Evolutionary conservation across 2,113 vertebrate genomes (phyloP), one percentile per base, ranked within the genome.

Genomic region (Rattus rattus): DNA sequence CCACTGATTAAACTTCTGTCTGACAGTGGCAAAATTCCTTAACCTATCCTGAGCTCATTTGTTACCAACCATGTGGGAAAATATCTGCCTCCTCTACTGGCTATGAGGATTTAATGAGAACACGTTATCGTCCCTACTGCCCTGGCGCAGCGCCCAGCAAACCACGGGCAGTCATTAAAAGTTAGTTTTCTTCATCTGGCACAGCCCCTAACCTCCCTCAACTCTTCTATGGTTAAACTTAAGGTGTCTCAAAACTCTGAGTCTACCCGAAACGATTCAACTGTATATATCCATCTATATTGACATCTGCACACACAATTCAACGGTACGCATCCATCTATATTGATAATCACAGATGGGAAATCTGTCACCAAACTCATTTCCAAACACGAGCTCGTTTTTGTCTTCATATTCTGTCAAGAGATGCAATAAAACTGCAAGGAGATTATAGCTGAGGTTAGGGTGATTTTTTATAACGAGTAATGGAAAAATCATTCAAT

Each of bases 401-500:
- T 95, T 80, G 92, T 70, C 69, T 87, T 28, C 49, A 67, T 7
- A 43, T n/a, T 88, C 76, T 76, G 2, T 81, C 49, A 59, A 88
- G 2, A 85, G 52, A 36, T 47, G 4, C 30, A 59, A 63, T 88
- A 49, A 54, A 91, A 72, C 26, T 14, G 72, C 24, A 75, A 89
- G 7, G 81, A 20, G 9, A 33, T 20, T 33, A 56, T 28, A 76
- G 16, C 16, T 91, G 88, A 69, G 26, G n/a, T 77, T 81, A 88
- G 61, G 20, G 12, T 77, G 9, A 0, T 87, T 92, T 36, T 63
- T 88, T 43, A 81, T 30, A 36, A 24, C 28, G 80, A 59, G 67
- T 22, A 76, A 86, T 10, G 63, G 59, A 91, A 97, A 97, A 94
- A 54, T 26, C 16, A 83, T 39, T 76, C 14, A 59, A n/a, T 72